These are phyloP conservation scores for Micrasema longulum DNA, from an alignment of 1,140 invertebrate genomes.

Conservation along the genomic window DNA sequence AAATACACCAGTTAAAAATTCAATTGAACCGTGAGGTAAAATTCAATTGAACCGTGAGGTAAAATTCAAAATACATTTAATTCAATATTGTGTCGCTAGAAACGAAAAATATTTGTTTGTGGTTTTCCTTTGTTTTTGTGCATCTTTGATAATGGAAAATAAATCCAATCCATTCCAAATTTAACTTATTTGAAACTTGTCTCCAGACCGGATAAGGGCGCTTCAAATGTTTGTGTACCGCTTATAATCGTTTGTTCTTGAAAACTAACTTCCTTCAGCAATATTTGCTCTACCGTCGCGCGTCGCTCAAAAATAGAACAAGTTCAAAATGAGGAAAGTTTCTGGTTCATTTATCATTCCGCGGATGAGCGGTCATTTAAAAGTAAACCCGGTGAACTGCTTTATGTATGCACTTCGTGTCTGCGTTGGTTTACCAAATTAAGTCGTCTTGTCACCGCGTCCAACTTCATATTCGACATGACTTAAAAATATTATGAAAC, in stretches of 20 bases:
- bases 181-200: no score
- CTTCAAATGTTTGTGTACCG: slow-evolving; percentile 4
- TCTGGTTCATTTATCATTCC: slow-evolving; percentile 31
- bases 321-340: slow-evolving; percentile 19
- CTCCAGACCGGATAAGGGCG: neutral
- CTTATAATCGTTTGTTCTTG: neutral
- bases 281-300: neutral
- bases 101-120: neutral
- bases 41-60: no score
- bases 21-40: no score
- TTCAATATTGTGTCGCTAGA: neutral
- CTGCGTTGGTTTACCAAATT: no score
- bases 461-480: no score
- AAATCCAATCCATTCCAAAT: no score
- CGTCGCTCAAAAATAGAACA: slow-evolving; percentile 6
- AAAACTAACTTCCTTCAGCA: neutral
- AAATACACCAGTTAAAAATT: no score
- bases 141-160: neutral
- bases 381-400: slow-evolving; percentile 20
- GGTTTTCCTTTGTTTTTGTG: neutral
- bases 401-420: slow-evolving; percentile 26
- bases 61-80: neutral
- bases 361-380: slow-evolving; percentile 21
- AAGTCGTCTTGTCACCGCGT: no score
- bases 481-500: no score